phyloP scores from a whole-genome alignment of 2,797 vertebrate species.

The Otolemur crassicaudatus region DNA sequence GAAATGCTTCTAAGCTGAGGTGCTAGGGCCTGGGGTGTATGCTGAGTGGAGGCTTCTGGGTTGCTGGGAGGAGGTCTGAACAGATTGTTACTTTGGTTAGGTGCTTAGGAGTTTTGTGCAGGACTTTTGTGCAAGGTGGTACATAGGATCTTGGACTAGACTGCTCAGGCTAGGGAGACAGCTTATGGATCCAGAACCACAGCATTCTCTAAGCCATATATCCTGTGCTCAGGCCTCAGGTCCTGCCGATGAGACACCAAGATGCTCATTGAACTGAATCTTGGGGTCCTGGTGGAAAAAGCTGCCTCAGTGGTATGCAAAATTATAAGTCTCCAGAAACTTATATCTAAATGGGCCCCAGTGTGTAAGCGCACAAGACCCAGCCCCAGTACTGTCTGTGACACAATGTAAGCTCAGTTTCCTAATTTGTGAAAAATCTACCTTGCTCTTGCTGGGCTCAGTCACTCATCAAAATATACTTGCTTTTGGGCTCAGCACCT shows the following conservation, averaged over 20 bases:
- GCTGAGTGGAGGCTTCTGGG: background rate
- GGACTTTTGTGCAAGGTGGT: background rate
- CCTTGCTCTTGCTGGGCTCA: background rate
- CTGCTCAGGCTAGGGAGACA: background rate
- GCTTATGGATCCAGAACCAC: background rate
- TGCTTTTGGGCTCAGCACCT: background rate
- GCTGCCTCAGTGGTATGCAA: background rate
- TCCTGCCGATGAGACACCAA: background rate
- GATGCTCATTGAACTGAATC: background rate
- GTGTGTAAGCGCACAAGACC: background rate
- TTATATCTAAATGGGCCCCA: background rate
- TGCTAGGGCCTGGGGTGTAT: background rate
- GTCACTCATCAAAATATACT: background rate
- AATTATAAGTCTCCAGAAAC: background rate
- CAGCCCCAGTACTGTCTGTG: background rate
- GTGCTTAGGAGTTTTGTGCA: background rate
- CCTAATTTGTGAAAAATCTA: background rate
- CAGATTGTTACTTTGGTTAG: background rate
- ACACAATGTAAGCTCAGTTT: background rate
- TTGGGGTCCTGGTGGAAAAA: background rate
- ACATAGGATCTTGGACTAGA: background rate
- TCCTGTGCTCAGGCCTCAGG: background rate
- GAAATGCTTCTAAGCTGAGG: background rate
- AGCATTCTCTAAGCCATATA: background rate
- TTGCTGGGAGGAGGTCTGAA: background rate